Evolutionary conservation across 2,888 invertebrate genomes (phyloP).

Genomic region (Stomorhina lunata): DNA sequence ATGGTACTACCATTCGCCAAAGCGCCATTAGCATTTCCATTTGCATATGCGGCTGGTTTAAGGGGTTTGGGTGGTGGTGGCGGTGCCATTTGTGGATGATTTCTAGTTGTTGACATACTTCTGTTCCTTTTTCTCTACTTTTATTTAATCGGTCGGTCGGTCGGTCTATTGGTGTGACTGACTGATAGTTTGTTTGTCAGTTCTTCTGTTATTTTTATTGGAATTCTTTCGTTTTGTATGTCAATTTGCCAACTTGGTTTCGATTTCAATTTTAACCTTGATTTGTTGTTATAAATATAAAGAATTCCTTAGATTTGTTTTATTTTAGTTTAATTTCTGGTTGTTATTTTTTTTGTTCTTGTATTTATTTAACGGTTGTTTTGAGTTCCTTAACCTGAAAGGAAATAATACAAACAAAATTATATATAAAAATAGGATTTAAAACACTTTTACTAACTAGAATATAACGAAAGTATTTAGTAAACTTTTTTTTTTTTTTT

Average conservation of each 20-base stretch:
- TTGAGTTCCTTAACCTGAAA: slow-evolving; percentile 60
- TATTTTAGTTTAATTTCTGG: slow-evolving; percentile 28
- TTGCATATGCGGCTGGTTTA: slow-evolving; percentile 75
- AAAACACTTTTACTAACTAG: slow-evolving; percentile 11
- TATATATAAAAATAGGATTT: slow-evolving; percentile 13
- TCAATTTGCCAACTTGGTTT: slow-evolving; percentile 45
- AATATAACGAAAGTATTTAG: not conserved
- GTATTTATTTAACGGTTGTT: slow-evolving; percentile 34
- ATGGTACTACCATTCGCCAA: slow-evolving; percentile 72
- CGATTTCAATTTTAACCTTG: slow-evolving; percentile 60
- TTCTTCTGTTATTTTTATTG: not conserved
- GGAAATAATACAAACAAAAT: not conserved
- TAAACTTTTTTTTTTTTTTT: not conserved
- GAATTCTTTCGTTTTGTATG: not conserved
- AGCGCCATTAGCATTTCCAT: slow-evolving; percentile 71
- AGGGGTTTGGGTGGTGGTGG: slow-evolving; percentile 79
- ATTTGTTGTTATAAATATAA: slow-evolving; percentile 52
- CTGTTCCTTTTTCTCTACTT: not conserved
- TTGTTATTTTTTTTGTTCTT: not conserved
- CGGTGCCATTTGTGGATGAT: slow-evolving; percentile 77
- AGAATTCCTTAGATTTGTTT: slow-evolving; percentile 32
- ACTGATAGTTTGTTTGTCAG: slow-evolving; percentile 6
- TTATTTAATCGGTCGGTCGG: not conserved
- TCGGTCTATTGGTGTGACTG: slow-evolving; percentile 12
- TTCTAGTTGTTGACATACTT: slow-evolving; percentile 76